Base-by-base conservation (phyloP, 2,888 invertebrate genomes). In the Anorthoa munda region DNA sequence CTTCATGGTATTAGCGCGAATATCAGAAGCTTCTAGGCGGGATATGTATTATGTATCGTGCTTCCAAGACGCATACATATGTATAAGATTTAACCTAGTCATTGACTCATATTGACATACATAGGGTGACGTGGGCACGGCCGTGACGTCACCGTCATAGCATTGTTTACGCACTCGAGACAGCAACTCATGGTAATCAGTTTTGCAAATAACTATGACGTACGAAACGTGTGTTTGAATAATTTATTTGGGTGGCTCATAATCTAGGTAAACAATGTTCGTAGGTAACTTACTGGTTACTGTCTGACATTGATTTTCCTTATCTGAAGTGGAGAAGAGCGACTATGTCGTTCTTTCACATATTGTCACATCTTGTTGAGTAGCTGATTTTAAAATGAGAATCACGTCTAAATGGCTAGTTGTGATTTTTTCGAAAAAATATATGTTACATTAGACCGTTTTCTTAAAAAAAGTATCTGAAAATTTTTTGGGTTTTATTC, bases 131-230 rank as follows among this genome's bases (percentile, higher is more conserved):
- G 74, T 85, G 61, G 74, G 66, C 71, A 69, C 64, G 66, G 72
- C 73, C 67, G 75, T 82, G 68, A 82, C 80, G 80, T 82, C 83
- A 79, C 39, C 72, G 48, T 72, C 76, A 72, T 70, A 65, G 53
- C 51, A 64, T 67, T 73, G 68, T 74, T 67, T 58, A 64, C 73
- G 61, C 53, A 66, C 74, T 61, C 48, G 61, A 50, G 59, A 46
- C 45, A 23, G 53, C 31, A 69, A 58, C 69, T 58, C 68, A 50
- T 75, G 69, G 61, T 76, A 75, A 81, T 78, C 81, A 79, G 53
- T 66, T 76, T 81, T 58, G 66, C 70, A 81, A 87, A 89, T 88
- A 85, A 75, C 66, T 66, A 70, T 87, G 86, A 86, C 86, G 85
- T 83, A 63, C 17, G 56, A 60, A 45, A 60, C 45, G 55, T 51